Base-by-base conservation (phyloP, 2,113 vertebrate genomes). In the Ceyx cyanopectus region DNA sequence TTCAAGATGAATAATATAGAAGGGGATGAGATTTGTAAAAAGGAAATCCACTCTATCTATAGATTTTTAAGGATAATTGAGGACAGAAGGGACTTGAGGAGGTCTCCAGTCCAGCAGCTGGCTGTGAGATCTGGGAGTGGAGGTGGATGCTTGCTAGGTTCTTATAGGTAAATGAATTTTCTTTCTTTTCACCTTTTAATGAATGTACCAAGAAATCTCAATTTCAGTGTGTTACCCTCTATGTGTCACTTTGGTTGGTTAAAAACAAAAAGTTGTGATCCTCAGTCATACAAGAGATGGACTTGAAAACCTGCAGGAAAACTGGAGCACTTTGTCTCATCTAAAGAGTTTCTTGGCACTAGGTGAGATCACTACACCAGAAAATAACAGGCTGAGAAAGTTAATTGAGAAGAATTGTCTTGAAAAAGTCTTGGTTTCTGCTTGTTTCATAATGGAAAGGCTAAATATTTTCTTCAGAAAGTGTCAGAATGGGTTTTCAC, bases 161-260 rank as follows among this genome's bases (percentile, higher is more conserved):
- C 26, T 40, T 81, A 27, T 63, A 46, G 24, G 37, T 29, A 81
- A 85, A 50, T 51, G 3, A 53, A 48, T 81, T 70, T 68, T 82
- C 89, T n/a, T 94, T 23, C 24, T 63, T 90, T 85, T 66, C 17
- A 43, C 7, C 86, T 95, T 81, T 89, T 19, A 50, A 56, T 89
- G 87, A 50, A 32, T 22, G 13, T 54, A 84, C 10, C 19, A 93
- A 88, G 65, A 92, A 81, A 87, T 73, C 30, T 79, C 66, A 88
- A 90, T 81, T 85, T 90, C 81, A 88, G 77, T 81, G 14, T 77
- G 21, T 75, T 63, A 70, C 60, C 32, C 51, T 84, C n/a, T 7
- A 27, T 60, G 21, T 30, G 13, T 63, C 68, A 77, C 65, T 92
- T 81, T 16, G 78, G 32, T 85, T 75, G 34, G 66, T 51, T 90